Conservation (phyloP, 2,797 vertebrate species). For the Myotis pilosus region DNA sequence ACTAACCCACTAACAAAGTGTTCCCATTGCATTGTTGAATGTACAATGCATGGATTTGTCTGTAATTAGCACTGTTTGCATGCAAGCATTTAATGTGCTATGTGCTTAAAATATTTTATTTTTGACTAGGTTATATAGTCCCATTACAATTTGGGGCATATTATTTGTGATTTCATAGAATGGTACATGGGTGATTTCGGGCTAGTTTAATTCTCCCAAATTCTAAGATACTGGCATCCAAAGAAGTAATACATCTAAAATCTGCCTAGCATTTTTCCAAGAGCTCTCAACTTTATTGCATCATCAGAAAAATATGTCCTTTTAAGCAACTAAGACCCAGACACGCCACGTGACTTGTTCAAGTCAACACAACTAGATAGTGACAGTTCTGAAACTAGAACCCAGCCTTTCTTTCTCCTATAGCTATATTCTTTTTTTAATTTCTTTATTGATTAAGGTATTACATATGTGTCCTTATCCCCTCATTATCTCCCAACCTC, state of each 20-base stretch:
- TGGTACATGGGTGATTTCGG: neutral
- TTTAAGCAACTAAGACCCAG: constrained; percentile 37
- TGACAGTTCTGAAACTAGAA: neutral
- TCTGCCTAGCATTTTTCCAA: constrained; percentile 6
- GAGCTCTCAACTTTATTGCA: neutral
- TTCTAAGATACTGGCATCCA: constrained; percentile 42
- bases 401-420: neutral
- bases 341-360: neutral
- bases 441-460: too few species aligned
- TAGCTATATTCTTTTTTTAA: neutral
- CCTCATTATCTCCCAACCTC: too few species aligned
- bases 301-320: constrained; percentile 29
- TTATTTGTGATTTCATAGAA: neutral
- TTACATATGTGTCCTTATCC: too few species aligned
- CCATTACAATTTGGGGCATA: neutral
- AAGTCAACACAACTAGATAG: constrained; percentile 28
- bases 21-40: constrained; percentile 27
- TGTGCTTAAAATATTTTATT: constrained; percentile 47
- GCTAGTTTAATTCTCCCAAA: constrained; percentile 42
- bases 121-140: constrained; percentile 15
- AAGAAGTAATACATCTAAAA: constrained; percentile 23
- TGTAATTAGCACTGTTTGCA: constrained; percentile 49
- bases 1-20: constrained; percentile 41
- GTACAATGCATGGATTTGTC: neutral
- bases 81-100: constrained; percentile 55